Percentiles rank a stretch among this genome's conserved stretches.
phyloP scores from a whole-genome alignment of 1,140 invertebrate genomes.

The Drosophila kohkoa region DNA sequence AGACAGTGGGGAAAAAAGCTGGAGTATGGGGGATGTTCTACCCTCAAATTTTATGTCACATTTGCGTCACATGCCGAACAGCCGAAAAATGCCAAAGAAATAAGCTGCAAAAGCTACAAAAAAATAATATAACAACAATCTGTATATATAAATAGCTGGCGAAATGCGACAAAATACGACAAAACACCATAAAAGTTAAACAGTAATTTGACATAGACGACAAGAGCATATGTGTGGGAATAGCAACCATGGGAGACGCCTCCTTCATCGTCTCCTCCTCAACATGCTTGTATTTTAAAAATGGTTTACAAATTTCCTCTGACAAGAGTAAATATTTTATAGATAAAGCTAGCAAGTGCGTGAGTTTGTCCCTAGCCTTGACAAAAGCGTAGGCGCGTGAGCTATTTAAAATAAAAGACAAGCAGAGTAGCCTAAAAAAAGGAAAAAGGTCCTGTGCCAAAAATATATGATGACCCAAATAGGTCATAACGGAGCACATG shows the following conservation, averaged over 20 bases:
- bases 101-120: slow-evolving; percentile 70
- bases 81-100: slow-evolving; percentile 78
- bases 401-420: slow-evolving; percentile 32
- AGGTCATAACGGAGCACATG: slow-evolving; percentile 59
- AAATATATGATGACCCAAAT: slow-evolving; percentile 35
- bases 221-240: slow-evolving; percentile 70
- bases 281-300: slow-evolving; percentile 43
- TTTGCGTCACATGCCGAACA: slow-evolving; percentile 73
- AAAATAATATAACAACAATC: slow-evolving; percentile 25
- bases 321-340: slow-evolving; percentile 61
- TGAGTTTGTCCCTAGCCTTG: slow-evolving; percentile 52
- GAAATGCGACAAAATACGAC: slow-evolving; percentile 68
- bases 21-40: slow-evolving; percentile 36
- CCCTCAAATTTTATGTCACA: slow-evolving; percentile 75
- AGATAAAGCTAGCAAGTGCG: slow-evolving; percentile 71
- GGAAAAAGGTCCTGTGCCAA: slow-evolving; percentile 19
- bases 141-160: slow-evolving; percentile 65
- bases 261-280: not conserved
- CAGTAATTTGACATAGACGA: slow-evolving; percentile 76
- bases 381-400: slow-evolving; percentile 43
- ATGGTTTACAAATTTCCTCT: slow-evolving; percentile 57
- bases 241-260: slow-evolving; percentile 1
- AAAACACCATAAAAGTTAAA: slow-evolving; percentile 80
- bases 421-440: not conserved
- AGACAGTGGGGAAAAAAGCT: slow-evolving; percentile 3